Evolutionary conservation across 2,113 vertebrate genomes (phyloP), one percentile per base, ranked within the genome.

Genomic region (Sitta europaea): DNA sequence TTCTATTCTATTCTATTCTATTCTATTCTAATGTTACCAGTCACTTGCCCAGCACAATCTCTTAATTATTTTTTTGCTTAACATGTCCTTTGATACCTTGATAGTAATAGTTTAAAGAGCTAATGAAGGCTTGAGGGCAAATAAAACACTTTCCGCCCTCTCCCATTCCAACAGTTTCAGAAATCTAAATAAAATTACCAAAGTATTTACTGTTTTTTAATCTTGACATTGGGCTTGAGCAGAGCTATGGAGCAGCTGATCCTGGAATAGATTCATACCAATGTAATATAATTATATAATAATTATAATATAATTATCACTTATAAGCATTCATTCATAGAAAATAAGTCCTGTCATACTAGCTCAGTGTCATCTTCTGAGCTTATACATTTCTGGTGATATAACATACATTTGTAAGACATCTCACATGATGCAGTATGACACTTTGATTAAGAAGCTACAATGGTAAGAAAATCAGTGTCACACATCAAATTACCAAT

Each of bases 401-500:
- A 36, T 21, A 84, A 80, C 29, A 45, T 27, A 67, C 15, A 73
- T 76, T 83, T 65, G 22, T 65, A 79, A 81, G 33, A 50, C 21
- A 50, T 67, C 9, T 92, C 59, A 88, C 51, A 58, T 47, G 33
- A 84, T 59, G 33, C 35, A 55, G 24, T 25, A 27, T 55, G 68
- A 55, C 68, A 85, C 81, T 94, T 89, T 91, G 63, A 94, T 86
- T 87, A 85, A 86, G 73, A 92, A 62, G 22, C 18, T 51, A 27
- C 27, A 51, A 48, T 63, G 54, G 71, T 58, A 80, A 86, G 65
- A 74, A 80, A 89, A 86, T 67, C 51, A 55, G 19, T 63, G 29
- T 23, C 38, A 63, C n/a, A 55, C 23, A 58, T 62, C 12, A 84
- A 73, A 62, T 55, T 57, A 74, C 47, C 79, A 66, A 27, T 81